Conservation (phyloP, 2,113 vertebrate species). For the Carassius carassius region DNA sequence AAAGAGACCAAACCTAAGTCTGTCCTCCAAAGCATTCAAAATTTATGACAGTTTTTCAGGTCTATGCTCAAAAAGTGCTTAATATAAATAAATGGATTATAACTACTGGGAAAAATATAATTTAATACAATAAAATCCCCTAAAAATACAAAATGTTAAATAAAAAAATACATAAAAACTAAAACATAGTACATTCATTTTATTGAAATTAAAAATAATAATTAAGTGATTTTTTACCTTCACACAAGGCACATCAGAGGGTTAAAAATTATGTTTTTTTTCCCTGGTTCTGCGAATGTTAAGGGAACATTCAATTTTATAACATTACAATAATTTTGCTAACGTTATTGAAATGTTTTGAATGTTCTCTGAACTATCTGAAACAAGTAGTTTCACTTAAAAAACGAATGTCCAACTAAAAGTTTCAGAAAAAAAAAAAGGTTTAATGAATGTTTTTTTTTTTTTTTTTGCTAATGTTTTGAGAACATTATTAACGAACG, state of each 20-base stretch:
- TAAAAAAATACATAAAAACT: background rate
- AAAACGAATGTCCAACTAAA: no score
- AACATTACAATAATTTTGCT: no score
- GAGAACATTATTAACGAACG: no score
- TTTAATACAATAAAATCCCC: slow-evolving; percentile 54
- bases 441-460: no score
- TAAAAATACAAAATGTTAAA: slow-evolving; percentile 18
- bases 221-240: no score
- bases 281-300: no score
- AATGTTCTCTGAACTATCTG: background rate
- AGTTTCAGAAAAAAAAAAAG: no score
- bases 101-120: background rate
- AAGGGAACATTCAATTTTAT: no score
- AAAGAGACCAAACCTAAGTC: background rate
- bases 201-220: background rate
- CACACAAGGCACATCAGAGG: background rate
- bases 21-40: background rate
- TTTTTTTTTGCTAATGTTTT: no score
- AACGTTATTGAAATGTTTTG: background rate
- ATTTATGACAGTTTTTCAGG: background rate
- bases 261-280: background rate
- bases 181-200: background rate
- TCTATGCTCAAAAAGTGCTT: background rate
- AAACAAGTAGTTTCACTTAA: no score
- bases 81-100: background rate